Base-by-base conservation (phyloP, 2,888 invertebrate genomes). In the Dorcus parallelipipedus region DNA sequence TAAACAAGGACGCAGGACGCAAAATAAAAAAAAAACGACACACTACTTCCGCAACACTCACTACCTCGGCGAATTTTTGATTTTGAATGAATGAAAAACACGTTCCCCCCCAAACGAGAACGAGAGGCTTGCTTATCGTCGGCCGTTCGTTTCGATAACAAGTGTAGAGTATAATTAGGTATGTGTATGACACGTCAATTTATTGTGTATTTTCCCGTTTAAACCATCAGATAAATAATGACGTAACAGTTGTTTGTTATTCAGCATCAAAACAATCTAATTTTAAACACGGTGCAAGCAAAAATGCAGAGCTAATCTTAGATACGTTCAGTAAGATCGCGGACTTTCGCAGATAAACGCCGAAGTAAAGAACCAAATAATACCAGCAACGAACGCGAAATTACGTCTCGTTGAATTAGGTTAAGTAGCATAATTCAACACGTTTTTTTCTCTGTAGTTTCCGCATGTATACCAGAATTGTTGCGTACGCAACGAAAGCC, bases 201-300 rank as follows among this genome's bases (percentile, higher is more conserved):
- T 54, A 58, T 50, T 58, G 38, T 50, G 38, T 56, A 54, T 51
- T 40, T 51, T 10, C 38, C 38, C 48, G 54, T 53, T 39, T 53
- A 47, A 61, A 61, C 60, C 61, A 61, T 65, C 62, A 64, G 59
- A 55, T 52, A 54, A 56, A 54, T 52, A 52, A 56, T 65, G 65
- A 65, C 65, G 65, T 64, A 65, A 64, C 59, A 62, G 65, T 60
- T 65, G 64, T 65, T 64, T 59, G 59, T 50, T 56, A 56, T 56
- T 55, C 55, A 55, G 52, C 42, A 52, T 55, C 59, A 59, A 52
- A 59, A 59, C 59, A 56, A 59, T 55, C 55, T 47, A 49, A 39
- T 51, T 51, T 50, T 38, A 9, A 10, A 51, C 38, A 17, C 26
- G 26, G 26, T 33, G 26, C 26, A 33, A 33, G 26, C 26, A 33